A percentile compares a stretch with the other conserved stretches of the same genome.
These are phyloP conservation scores for Eublepharis macularius DNA, from an alignment of 2,113 vertebrate species.

Conservation along the genomic window DNA sequence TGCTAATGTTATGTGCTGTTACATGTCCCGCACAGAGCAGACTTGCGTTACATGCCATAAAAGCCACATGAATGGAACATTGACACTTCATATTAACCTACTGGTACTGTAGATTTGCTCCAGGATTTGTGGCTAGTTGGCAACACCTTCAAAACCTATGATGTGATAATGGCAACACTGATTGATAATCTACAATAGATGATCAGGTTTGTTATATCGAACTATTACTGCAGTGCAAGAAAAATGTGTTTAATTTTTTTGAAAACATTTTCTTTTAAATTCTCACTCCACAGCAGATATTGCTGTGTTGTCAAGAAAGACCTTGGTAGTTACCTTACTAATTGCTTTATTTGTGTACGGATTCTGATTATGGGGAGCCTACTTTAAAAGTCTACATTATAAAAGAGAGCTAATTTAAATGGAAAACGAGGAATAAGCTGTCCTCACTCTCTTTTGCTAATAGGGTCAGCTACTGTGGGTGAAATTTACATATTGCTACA, in stretches of 20 bases:
- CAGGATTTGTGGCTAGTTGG: background rate
- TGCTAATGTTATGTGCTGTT: background rate
- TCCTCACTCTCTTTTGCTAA: slow-evolving; percentile 31
- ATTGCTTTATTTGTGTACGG: slow-evolving; percentile 30
- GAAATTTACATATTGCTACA: background rate
- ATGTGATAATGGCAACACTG: background rate
- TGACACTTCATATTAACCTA: background rate
- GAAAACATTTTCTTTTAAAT: background rate
- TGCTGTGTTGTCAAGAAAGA: background rate
- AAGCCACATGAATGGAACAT: background rate
- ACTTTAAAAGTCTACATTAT: background rate
- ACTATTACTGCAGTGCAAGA: background rate
- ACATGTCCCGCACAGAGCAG: background rate
- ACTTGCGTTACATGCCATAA: background rate
- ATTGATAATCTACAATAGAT: background rate
- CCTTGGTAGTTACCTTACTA: background rate
- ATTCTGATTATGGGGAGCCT: slow-evolving; percentile 42
- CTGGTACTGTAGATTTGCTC: background rate
- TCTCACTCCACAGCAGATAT: slow-evolving; percentile 6
- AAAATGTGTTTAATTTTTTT: slow-evolving; percentile 3
- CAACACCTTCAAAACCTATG: background rate
- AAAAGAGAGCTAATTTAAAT: slow-evolving; percentile 19
- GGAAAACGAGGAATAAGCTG: slow-evolving; percentile 8
- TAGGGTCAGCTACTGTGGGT: fast-evolving
- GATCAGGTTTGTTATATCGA: background rate